A percentile compares a stretch with the other conserved stretches of the same genome.
phyloP scores from a whole-genome alignment of 2,113 vertebrate species.

The Dromaius novaehollandiae region DNA sequence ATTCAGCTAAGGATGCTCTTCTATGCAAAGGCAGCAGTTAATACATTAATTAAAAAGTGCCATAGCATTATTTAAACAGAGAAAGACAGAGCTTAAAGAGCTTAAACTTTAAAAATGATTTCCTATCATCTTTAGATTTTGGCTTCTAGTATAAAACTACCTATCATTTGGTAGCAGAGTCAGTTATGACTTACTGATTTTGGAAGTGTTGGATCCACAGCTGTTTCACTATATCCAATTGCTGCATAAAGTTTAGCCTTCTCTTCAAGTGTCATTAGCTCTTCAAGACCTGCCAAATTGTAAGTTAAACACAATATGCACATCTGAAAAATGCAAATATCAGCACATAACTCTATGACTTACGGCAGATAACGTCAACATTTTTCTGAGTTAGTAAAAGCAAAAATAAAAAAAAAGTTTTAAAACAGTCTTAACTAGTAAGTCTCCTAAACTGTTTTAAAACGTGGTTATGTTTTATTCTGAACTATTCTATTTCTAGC shows the following conservation, averaged over 20 bases:
- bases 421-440: background rate
- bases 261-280: constrained; percentile 89
- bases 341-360: background rate
- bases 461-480: background rate
- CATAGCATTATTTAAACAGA: background rate
- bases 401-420: background rate
- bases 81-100: background rate
- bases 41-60: background rate
- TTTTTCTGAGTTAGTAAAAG: background rate
- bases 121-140: background rate
- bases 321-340: background rate
- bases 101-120: background rate
- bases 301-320: background rate
- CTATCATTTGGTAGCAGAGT: background rate
- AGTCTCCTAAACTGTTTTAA: background rate
- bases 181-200: constrained; percentile 84
- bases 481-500: background rate
- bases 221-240: constrained; percentile 96
- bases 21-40: background rate
- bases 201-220: constrained; percentile 92
- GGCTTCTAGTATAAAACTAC: background rate
- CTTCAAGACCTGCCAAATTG: constrained; percentile 83
- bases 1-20: background rate
- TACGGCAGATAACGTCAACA: background rate
- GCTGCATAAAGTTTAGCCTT: constrained; percentile 95